Evolutionary conservation across 2,888 invertebrate genomes (phyloP).

Genomic region (Oligia fasciuncula): DNA sequence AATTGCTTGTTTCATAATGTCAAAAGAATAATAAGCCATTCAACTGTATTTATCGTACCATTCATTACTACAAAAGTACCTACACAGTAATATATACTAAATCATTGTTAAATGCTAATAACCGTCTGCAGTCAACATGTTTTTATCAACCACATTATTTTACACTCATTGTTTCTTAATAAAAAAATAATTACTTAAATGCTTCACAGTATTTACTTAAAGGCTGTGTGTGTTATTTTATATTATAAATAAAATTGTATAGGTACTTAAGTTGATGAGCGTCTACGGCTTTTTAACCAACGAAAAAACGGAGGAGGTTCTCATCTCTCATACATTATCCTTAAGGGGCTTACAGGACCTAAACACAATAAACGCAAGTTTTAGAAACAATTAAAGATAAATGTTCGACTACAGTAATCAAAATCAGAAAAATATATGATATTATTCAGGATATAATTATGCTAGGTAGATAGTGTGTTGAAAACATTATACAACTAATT

Average conservation of each 20-base stretch:
- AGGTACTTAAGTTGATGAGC: background rate
- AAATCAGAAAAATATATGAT: too few species aligned
- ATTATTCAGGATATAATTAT: too few species aligned
- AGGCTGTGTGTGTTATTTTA: background rate
- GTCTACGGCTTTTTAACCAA: background rate
- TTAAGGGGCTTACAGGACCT: too few species aligned
- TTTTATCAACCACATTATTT: conserved; percentile 11
- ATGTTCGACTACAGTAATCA: too few species aligned
- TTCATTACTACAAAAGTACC: conserved; percentile 15
- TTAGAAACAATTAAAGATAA: too few species aligned
- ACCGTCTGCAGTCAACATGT: conserved; percentile 10
- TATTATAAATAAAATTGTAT: too few species aligned
- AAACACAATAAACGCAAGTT: too few species aligned
- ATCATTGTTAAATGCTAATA: conserved; percentile 31
- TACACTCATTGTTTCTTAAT: background rate
- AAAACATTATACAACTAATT: too few species aligned
- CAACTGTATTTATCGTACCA: background rate
- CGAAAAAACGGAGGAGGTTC: too few species aligned
- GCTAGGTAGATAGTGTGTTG: too few species aligned
- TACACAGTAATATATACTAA: conserved; percentile 5
- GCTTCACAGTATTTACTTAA: conserved; percentile 1
- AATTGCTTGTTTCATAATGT: background rate
- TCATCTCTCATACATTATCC: background rate
- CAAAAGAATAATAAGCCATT: conserved; percentile 10
- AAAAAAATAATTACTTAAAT: background rate